These are phyloP conservation scores for Campoletis sonorensis DNA, from an alignment of 1,140 invertebrate species.

Conservation along the genomic window DNA sequence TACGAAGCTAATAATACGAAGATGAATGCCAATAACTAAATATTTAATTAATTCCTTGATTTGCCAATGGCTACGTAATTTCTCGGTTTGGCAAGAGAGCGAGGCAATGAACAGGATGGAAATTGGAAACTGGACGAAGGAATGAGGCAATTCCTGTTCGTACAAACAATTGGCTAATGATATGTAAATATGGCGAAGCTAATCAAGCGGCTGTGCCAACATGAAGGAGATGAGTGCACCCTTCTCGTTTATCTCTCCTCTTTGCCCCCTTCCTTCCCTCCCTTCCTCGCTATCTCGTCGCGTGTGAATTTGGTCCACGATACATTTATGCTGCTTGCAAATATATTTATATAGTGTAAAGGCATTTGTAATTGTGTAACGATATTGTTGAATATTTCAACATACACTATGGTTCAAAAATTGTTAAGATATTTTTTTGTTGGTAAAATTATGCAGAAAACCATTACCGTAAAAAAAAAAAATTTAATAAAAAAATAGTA, in stretches of 20 bases:
- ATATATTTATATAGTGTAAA: conserved; percentile 8
- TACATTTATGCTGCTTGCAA: conserved; percentile 59
- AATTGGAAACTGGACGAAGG: conserved; percentile 35
- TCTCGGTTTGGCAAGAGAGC: too few relatives aligned
- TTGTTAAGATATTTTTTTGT: too few relatives aligned
- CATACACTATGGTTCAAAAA: not conserved
- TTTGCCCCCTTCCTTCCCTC: conserved; percentile 10
- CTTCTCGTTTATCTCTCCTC: conserved; percentile 18
- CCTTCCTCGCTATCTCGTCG: conserved; percentile 22
- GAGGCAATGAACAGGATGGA: not conserved
- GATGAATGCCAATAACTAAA: not conserved
- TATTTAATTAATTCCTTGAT: not conserved
- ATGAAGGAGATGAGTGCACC: conserved; percentile 67
- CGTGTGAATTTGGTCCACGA: conserved; percentile 68
- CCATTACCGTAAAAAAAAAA: too few relatives aligned
- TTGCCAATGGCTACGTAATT: not conserved
- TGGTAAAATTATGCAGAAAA: too few relatives aligned
- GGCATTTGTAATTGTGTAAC: not conserved
- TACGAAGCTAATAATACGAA: too few relatives aligned
- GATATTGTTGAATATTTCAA: not conserved
- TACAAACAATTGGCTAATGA: conserved; percentile 76
- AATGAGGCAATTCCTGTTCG: conserved; percentile 60
- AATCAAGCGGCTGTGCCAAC: conserved; percentile 76
- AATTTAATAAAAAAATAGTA: too few relatives aligned
- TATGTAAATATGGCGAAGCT: conserved; percentile 75